Conservation (phyloP, 2,888 invertebrate species). For the Agapostemon virescens region DNA sequence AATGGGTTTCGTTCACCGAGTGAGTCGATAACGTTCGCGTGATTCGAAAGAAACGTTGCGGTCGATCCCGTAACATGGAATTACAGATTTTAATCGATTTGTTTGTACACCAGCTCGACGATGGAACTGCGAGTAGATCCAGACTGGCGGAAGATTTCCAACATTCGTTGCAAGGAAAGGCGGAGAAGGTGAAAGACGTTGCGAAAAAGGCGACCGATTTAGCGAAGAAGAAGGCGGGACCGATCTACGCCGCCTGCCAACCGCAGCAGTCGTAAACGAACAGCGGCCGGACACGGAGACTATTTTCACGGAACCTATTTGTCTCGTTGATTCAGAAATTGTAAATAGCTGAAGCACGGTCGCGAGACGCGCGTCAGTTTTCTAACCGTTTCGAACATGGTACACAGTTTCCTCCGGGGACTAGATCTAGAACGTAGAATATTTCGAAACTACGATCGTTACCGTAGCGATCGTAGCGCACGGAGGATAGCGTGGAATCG, state of each 20-base stretch:
- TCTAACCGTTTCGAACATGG: background rate
- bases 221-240: constrained; percentile 84
- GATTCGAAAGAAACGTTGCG: background rate
- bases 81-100: background rate
- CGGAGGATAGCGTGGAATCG: background rate
- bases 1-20: constrained; percentile 62
- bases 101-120: constrained; percentile 68
- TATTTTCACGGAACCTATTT: constrained; percentile 5
- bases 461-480: background rate
- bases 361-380: background rate
- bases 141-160: constrained; percentile 77
- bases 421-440: background rate
- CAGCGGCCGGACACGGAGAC: background rate
- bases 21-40: constrained; percentile 16
- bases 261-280: constrained; percentile 75
- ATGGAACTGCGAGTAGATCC: constrained; percentile 70
- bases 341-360: constrained; percentile 12
- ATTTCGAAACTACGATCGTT: background rate
- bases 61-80: too few relatives aligned
- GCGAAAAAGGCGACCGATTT: constrained; percentile 91
- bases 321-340: constrained; percentile 2
- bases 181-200: constrained; percentile 87
- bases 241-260: constrained; percentile 78
- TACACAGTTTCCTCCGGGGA: background rate
- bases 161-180: constrained; percentile 77